Evolutionary conservation across 2,888 invertebrate genomes (phyloP).

Genomic region (Trissolcus brochymenae): DNA sequence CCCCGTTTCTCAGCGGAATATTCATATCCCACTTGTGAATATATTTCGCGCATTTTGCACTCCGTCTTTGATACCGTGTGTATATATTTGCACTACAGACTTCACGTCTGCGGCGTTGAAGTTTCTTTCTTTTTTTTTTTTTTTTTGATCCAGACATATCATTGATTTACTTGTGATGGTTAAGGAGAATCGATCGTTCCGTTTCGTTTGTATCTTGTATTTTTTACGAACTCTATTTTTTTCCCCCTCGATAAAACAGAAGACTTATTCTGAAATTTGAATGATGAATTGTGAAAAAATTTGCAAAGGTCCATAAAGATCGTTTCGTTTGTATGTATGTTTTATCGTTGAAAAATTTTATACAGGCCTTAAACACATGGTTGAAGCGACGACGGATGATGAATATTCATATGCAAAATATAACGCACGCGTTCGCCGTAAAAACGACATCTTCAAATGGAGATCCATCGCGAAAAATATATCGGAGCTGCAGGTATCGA

Average conservation of each 20-base stretch:
- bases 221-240: no score
- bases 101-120: no score
- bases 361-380: not conserved
- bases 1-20: slow-evolving; percentile 49
- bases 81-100: not conserved
- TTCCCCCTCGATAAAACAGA: no score
- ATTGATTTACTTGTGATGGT: no score
- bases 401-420: slow-evolving; percentile 46
- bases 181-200: no score
- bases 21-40: slow-evolving; percentile 47
- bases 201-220: no score
- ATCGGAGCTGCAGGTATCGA: slow-evolving; percentile 39
- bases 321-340: not conserved
- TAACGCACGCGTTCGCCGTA: slow-evolving; percentile 23
- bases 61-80: slow-evolving; percentile 14
- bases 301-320: not conserved
- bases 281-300: no score
- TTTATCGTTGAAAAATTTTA: not conserved
- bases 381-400: slow-evolving; percentile 10
- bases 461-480: slow-evolving; percentile 50
- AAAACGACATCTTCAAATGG: slow-evolving; percentile 47
- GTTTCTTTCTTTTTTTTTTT: not conserved
- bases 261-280: not conserved
- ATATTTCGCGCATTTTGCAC: slow-evolving; percentile 51
- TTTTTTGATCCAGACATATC: not conserved